Conservation (phyloP, 64 coral and sea anemone species). For the Catalaphyllia jardinei region DNA sequence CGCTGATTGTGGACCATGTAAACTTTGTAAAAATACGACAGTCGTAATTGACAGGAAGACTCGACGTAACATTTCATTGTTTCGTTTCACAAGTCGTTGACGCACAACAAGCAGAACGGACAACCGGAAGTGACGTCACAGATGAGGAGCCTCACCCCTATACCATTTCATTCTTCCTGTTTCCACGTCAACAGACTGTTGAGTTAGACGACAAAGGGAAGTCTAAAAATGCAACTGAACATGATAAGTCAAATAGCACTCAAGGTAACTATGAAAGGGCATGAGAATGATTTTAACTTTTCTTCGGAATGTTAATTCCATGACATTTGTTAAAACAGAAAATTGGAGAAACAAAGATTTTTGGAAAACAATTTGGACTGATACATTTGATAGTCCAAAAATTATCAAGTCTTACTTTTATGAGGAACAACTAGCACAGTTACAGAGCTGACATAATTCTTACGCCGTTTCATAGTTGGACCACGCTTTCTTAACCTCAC, state of each 20-base stretch:
- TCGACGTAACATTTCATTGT: conserved; percentile 16
- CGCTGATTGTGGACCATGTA: conserved; percentile 12
- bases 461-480: too few relatives aligned
- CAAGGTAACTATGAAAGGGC: conserved; percentile 10
- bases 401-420: too few relatives aligned
- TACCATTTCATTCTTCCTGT: conserved; percentile 98
- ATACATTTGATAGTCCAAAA: too few relatives aligned
- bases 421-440: too few relatives aligned
- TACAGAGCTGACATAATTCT: too few relatives aligned
- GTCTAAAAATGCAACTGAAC: conserved; percentile 43
- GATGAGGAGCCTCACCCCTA: conserved; percentile 95
- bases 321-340: too few relatives aligned
- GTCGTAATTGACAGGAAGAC: neutral
- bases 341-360: too few relatives aligned
- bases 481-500: too few relatives aligned
- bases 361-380: too few relatives aligned
- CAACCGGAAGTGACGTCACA: conserved; percentile 70
- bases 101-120: conserved; percentile 67
- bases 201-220: conserved; percentile 23
- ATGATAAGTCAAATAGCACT: conserved; percentile 51
- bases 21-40: neutral
- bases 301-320: too few relatives aligned
- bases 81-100: conserved; percentile 44
- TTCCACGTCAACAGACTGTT: conserved; percentile 69
- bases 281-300: too few relatives aligned